These are phyloP conservation scores for Mythimna vitellina DNA, from an alignment of 2,888 invertebrate species.

Conservation along the genomic window DNA sequence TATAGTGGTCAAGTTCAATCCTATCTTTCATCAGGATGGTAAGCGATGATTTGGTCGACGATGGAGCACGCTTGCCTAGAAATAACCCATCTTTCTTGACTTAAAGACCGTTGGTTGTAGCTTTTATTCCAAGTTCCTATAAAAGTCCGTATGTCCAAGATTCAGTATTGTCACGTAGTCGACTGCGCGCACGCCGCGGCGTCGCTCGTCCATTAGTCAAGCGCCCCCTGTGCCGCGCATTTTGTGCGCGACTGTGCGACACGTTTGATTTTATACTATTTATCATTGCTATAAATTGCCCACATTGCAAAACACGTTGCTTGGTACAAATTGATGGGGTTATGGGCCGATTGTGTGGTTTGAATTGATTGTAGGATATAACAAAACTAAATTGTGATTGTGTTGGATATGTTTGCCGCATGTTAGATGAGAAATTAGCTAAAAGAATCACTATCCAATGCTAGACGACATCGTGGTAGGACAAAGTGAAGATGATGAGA, in stretches of 20 bases:
- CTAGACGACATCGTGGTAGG: neutral
- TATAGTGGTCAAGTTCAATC: no score
- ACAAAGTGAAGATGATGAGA: neutral
- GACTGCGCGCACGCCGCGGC: conserved; percentile 71
- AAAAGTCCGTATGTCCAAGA: conserved; percentile 45
- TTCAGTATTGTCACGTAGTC: conserved; percentile 74
- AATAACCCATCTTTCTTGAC: no score
- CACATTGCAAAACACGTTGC: conserved; percentile 53
- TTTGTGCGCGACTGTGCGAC: conserved; percentile 75
- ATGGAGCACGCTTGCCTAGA: no score
- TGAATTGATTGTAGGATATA: conserved; percentile 26
- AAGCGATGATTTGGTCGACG: no score
- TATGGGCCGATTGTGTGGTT: conserved; percentile 46
- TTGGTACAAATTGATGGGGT: conserved; percentile 54
- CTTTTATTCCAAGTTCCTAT: conserved; percentile 21
- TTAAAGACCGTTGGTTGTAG: no score
- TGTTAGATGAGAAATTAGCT: neutral
- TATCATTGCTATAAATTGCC: conserved; percentile 62
- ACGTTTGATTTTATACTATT: conserved; percentile 76
- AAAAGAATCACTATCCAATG: neutral
- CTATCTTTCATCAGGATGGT: no score
- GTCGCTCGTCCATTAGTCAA: conserved; percentile 76
- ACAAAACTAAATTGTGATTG: neutral
- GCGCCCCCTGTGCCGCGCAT: conserved; percentile 71
- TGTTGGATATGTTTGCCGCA: neutral